phyloP scores from a whole-genome alignment of 2,113 vertebrate species.

The Zosterops hypoxanthus region DNA sequence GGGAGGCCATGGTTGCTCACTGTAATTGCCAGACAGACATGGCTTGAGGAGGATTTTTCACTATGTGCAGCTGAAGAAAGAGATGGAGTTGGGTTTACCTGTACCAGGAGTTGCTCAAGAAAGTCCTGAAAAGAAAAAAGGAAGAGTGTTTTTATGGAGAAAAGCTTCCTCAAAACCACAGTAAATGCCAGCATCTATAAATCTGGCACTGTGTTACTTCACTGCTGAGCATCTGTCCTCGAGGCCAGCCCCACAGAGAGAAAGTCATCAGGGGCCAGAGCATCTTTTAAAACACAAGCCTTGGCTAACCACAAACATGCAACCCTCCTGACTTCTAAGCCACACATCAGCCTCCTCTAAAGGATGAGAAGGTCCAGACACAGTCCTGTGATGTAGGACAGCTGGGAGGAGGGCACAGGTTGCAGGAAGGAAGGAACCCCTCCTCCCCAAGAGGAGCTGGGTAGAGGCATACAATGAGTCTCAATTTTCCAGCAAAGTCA shows the following conservation, averaged over 20 bases:
- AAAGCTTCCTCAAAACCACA: neutral
- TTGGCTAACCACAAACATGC: slow-evolving; percentile 50
- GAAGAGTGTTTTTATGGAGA: neutral
- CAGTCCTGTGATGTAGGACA: neutral
- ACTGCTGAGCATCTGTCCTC: slow-evolving; percentile 10
- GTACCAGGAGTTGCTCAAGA: neutral
- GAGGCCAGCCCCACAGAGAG: neutral
- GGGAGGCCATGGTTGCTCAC: neutral
- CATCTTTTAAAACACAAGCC: slow-evolving; percentile 32
- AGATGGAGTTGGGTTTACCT: neutral
- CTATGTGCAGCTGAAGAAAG: neutral
- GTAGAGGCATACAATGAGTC: neutral
- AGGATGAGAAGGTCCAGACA: neutral
- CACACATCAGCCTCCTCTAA: neutral
- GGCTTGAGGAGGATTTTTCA: neutral
- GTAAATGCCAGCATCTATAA: neutral
- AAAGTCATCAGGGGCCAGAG: slow-evolving; percentile 26
- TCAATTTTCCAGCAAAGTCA: neutral
- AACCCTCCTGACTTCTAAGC: neutral
- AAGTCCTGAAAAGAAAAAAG: neutral
- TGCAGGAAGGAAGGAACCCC: neutral
- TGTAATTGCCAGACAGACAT: neutral
- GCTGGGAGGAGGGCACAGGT: neutral
- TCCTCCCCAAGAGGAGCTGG: neutral
- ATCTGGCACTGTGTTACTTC: neutral